A percentile compares a stretch with the other conserved stretches of the same genome.
Evolutionary conservation across 2,888 invertebrate genomes (phyloP).

Genomic region (Amblyjoppa proteus): DNA sequence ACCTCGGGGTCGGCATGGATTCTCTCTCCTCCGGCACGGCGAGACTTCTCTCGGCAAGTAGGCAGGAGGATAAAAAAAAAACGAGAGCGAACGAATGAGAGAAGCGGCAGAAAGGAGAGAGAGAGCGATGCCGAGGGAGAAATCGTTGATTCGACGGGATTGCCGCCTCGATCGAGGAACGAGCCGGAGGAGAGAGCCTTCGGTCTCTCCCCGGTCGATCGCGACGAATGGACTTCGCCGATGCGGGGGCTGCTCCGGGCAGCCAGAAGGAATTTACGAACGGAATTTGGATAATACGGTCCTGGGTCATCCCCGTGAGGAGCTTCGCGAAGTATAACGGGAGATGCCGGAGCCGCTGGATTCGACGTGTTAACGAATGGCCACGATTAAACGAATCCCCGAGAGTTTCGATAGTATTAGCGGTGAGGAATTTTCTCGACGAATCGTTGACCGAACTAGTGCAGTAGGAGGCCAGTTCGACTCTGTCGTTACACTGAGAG

Average conservation of each 20-base stretch:
- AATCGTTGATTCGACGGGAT: conserved; percentile 51
- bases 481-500: not conserved
- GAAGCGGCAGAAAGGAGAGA: not conserved
- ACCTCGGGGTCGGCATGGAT: conserved; percentile 72
- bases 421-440: conserved; percentile 49
- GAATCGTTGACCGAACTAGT: conserved; percentile 54
- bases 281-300: conserved; percentile 71
- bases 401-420: conserved; percentile 29
- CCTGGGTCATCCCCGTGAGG: conserved; percentile 60
- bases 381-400: conserved; percentile 58
- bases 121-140: not conserved
- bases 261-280: conserved; percentile 65
- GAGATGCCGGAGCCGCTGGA: conserved; percentile 53
- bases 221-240: conserved; percentile 47
- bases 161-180: conserved; percentile 53
- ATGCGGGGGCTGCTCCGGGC: conserved; percentile 14
- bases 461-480: not conserved
- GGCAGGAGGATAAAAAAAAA: conserved; percentile 4
- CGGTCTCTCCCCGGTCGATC: conserved; percentile 19
- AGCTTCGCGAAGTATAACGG: conserved; percentile 54
- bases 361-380: conserved; percentile 66
- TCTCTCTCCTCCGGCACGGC: conserved; percentile 66
- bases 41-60: conserved; percentile 35
- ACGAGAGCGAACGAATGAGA: not conserved
- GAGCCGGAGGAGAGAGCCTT: conserved; percentile 41